Percentiles rank a stretch among this genome's conserved stretches.
Conservation (phyloP, 1,140 invertebrate genomes). For the Agraylea sexmaculata region DNA sequence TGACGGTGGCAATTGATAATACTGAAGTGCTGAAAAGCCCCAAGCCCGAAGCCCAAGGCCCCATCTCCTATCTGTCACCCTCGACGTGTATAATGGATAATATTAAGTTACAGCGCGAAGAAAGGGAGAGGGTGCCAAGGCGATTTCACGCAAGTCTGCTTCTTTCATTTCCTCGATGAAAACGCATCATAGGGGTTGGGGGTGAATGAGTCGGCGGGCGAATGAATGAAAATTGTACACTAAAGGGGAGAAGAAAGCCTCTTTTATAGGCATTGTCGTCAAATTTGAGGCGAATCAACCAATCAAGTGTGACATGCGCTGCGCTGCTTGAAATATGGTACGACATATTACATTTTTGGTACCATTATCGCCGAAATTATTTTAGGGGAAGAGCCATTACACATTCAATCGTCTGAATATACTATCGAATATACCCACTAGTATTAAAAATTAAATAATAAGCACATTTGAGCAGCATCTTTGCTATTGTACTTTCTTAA, state of each 20-base stretch:
- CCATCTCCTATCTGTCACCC: constrained; percentile 1
- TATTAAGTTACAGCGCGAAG: no score
- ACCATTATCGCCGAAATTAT: no score
- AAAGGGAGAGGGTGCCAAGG: constrained; percentile 7
- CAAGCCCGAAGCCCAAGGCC: constrained; percentile 4
- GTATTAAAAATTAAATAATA: no score
- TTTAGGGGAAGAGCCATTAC: no score
- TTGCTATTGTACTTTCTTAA: no score
- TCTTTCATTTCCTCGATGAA: constrained; percentile 14
- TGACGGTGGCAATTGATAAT: neutral
- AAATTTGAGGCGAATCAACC: constrained; percentile 8
- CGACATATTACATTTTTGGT: neutral
- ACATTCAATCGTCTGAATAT: no score
- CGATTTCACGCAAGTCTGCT: constrained; percentile 10
- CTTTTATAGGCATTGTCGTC: constrained; percentile 7
- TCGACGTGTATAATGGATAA: constrained; percentile 11
- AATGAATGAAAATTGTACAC: no score
- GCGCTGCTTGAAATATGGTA: no score
- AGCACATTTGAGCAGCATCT: no score
- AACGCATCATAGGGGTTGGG: constrained; percentile 13
- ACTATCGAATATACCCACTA: no score
- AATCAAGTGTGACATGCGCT: neutral
- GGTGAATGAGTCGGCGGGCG: no score
- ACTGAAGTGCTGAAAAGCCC: constrained; percentile 2
- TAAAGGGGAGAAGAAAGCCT: constrained; percentile 3